Conservation (phyloP, 2,797 vertebrate genomes). For the Nasua narica region DNA sequence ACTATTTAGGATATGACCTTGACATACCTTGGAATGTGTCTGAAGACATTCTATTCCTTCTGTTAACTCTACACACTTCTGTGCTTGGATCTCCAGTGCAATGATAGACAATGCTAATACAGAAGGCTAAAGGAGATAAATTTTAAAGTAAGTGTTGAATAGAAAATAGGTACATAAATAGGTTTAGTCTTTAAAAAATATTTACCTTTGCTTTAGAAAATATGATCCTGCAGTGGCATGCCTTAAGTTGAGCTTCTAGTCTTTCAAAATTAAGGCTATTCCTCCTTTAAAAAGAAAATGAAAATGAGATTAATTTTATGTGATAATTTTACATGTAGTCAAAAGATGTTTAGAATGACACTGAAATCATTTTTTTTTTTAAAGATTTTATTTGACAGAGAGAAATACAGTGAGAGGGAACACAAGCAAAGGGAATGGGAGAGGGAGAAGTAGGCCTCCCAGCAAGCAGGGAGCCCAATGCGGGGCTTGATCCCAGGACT, state of each 20-base stretch:
- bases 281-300: conserved; percentile 82
- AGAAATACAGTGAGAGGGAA: too few species aligned
- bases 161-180: conserved; percentile 23
- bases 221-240: conserved; percentile 93
- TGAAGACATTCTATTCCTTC: conserved; percentile 88
- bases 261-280: conserved; percentile 90
- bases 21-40: conserved; percentile 88
- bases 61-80: conserved; percentile 84
- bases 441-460: too few species aligned
- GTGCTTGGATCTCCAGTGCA: conserved; percentile 89
- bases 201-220: conserved; percentile 97
- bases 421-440: too few species aligned
- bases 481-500: too few species aligned
- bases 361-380: neutral
- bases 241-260: conserved; percentile 95
- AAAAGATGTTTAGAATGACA: conserved; percentile 28
- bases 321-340: neutral
- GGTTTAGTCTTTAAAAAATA: neutral
- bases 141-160: conserved; percentile 1
- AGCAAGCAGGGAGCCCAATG: too few species aligned
- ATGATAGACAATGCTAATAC: conserved; percentile 91
- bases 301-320: conserved; percentile 37
- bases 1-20: neutral
- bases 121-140: conserved; percentile 87
- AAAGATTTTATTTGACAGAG: too few species aligned